Percentiles rank a stretch among this genome's conserved stretches.
Evolutionary conservation across 1,140 invertebrate species (phyloP).

Genomic region (Agrypnia vestita): DNA sequence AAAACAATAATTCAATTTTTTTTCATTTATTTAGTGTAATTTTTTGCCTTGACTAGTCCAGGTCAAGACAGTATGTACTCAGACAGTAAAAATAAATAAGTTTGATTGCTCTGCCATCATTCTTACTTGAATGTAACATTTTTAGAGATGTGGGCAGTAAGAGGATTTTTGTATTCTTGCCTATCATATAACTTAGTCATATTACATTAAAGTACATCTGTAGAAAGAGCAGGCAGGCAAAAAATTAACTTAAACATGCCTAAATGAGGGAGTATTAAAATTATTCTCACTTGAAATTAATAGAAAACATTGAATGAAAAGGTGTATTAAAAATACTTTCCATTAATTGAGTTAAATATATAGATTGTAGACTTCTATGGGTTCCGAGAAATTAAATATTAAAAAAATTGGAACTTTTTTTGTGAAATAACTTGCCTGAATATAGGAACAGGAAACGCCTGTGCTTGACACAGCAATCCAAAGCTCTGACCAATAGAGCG

Average conservation of each 20-base stretch:
- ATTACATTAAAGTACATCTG: no score
- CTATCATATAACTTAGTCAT: no score
- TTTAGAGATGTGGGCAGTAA: no score
- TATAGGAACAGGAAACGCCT: constrained; percentile 79
- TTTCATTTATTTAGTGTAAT: no score
- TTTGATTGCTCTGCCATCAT: no score
- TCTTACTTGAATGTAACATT: no score
- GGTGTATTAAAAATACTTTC: constrained; percentile 65
- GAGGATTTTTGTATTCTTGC: no score
- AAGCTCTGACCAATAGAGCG: constrained; percentile 68
- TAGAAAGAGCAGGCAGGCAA: no score
- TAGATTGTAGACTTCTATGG: constrained; percentile 77
- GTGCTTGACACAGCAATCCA: constrained; percentile 78
- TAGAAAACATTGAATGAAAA: constrained; percentile 75
- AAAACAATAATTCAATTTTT: constrained; percentile 15
- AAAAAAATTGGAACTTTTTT: no score
- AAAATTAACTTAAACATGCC: constrained; percentile 66
- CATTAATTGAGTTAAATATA: constrained; percentile 74
- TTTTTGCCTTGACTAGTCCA: no score
- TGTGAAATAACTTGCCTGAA: constrained; percentile 75
- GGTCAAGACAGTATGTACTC: no score
- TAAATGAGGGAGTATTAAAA: constrained; percentile 80
- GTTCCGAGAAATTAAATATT: constrained; percentile 54
- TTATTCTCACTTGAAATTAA: constrained; percentile 75
- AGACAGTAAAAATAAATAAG: no score